These are phyloP conservation scores for Melanargia galathea DNA, from an alignment of 2,888 invertebrate genomes.

Conservation along the genomic window DNA sequence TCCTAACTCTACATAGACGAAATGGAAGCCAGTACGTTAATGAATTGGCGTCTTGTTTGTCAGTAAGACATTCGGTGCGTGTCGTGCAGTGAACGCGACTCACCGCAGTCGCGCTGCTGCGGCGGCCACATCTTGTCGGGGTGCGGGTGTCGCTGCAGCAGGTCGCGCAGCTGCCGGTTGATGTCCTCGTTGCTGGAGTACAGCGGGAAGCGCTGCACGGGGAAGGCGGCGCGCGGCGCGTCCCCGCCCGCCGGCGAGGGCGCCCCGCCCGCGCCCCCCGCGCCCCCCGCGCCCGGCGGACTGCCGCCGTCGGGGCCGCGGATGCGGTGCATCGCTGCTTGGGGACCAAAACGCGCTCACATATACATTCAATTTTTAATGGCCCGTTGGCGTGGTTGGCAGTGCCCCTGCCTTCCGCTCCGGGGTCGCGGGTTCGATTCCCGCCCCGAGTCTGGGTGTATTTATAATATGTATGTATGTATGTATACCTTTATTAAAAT, in stretches of 20 bases:
- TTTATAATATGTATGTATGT: too few relatives aligned
- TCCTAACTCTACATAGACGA: too few relatives aligned
- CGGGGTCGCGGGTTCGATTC: too few relatives aligned
- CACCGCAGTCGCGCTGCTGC: conserved; percentile 48
- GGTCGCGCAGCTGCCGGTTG: conserved; percentile 89
- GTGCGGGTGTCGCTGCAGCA: conserved; percentile 90
- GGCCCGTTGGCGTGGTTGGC: too few relatives aligned
- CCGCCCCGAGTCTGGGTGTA: too few relatives aligned
- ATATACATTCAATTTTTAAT: neutral
- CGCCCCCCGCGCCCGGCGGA: conserved; percentile 52
- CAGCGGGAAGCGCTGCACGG: conserved; percentile 71
- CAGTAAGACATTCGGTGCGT: too few relatives aligned
- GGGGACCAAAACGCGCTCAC: conserved; percentile 31
- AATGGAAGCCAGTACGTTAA: too few relatives aligned
- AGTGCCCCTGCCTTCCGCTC: too few relatives aligned
- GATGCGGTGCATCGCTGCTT: conserved; percentile 77
- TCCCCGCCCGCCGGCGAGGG: conserved; percentile 44
- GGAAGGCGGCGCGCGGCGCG: conserved; percentile 70
- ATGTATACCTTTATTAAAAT: too few relatives aligned
- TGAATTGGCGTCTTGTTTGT: too few relatives aligned
- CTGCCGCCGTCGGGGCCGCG: conserved; percentile 63
- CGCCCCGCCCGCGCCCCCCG: conserved; percentile 51
- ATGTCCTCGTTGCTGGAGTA: conserved; percentile 77
- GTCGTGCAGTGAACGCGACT: conserved; percentile 39
- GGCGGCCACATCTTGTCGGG: conserved; percentile 85